Conservation (phyloP, 2,797 vertebrate species). For the Amphiprion clarkii region DNA sequence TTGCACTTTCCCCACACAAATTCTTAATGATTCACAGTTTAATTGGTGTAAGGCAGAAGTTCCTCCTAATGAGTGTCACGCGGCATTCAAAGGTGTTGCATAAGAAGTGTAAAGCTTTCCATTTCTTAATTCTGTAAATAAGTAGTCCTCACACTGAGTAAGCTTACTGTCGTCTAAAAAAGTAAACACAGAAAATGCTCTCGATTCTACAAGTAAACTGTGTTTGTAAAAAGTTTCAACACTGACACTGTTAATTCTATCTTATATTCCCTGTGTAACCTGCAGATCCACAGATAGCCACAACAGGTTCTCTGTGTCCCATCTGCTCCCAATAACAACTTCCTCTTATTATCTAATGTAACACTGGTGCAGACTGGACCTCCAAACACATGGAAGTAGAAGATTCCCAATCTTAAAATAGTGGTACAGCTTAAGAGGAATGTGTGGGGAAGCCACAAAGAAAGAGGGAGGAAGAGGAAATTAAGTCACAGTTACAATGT, state of each 20-base stretch:
- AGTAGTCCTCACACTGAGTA: conserved; percentile 25
- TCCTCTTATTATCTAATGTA: conserved; percentile 58
- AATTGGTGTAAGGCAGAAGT: conserved; percentile 72
- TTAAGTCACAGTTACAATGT: conserved; percentile 72
- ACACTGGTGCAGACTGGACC: conserved; percentile 57
- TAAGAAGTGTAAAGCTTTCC: conserved; percentile 61
- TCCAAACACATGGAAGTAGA: conserved; percentile 50
- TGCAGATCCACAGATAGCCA: conserved; percentile 34
- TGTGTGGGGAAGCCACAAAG: conserved; percentile 50
- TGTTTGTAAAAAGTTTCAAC: conserved; percentile 2
- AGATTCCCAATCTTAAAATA: conserved; percentile 75
- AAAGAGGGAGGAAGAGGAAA: conserved; percentile 81
- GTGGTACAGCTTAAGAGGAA: conserved; percentile 59
- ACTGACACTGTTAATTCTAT: neutral
- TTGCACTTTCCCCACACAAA: conserved; percentile 80
- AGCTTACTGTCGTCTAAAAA: conserved; percentile 16
- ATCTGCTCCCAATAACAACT: conserved; percentile 38
- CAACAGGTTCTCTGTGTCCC: conserved; percentile 11
- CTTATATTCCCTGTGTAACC: conserved; percentile 50
- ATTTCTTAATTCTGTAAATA: conserved; percentile 33
- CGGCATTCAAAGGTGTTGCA: conserved; percentile 45
- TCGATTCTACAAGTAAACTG: conserved; percentile 10
- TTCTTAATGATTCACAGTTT: conserved; percentile 81
- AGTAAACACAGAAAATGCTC: conserved; percentile 21
- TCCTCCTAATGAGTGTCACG: conserved; percentile 49